Evolutionary conservation across 2,888 invertebrate species (phyloP), one percentile per base, ranked within the genome.

Genomic region (Harpalus rufipes): DNA sequence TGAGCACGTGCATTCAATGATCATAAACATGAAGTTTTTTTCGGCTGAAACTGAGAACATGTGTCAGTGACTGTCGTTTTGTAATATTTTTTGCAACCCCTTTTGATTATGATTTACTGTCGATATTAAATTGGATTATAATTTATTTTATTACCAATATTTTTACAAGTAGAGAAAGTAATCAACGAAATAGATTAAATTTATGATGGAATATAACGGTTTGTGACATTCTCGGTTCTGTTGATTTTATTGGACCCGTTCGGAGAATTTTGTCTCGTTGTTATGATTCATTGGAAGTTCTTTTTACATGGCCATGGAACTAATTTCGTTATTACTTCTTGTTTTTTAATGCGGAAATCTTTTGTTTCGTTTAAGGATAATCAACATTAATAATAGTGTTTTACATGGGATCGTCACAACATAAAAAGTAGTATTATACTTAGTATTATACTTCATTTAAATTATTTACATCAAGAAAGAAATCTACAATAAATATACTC

Each of bases 201-300:
- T 16, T 14, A 16, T 18, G 18, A 21, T 14, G 16, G 18, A 18
- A 18, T 61, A 18, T 61, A 61, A 61, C 16, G 18, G 14, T 18
- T 14, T 18, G 14, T 16, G 21, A 16, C 25, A 56, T 78, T 32
- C 32, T 32, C 6, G 4, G 32, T 32, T 32, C 32, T 32, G 32
- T 32, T 2, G 1, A 21, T 51, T 78, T 78, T 78, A 78, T 78
- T 56, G 44, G 44, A 32, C 32, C 44, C 4, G 16, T 78, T 78
- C 78, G 7, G 41, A 56, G 78, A 78, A 78, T 44, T 51, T 78
- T 56, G 56, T 51, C 78, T 51, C 51, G 8, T 51, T 51, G 39
- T n/a, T 78, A 78, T 78, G 78, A 78, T 78, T 78, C 78, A 78
- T 56, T 51, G 78, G 78, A 21, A 51, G 16, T 51, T 44, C n/a